Percentiles rank a stretch among this genome's conserved stretches.
Conservation (phyloP, 1,140 invertebrate genomes). For the Monochamus saltuarius region DNA sequence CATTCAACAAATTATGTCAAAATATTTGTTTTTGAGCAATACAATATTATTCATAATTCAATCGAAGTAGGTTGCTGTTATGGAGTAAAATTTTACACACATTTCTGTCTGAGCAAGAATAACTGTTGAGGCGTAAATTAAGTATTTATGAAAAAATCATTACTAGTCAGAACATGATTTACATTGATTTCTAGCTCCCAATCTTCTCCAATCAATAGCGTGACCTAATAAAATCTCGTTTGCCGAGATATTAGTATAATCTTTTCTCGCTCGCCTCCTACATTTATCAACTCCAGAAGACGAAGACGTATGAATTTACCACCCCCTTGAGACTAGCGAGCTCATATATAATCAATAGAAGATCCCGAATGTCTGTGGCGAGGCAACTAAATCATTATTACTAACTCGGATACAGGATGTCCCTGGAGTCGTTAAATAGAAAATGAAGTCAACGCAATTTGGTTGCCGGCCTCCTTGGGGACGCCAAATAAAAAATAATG, state of each 20-base stretch:
- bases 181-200: too few relatives aligned
- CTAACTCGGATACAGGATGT: constrained; percentile 14
- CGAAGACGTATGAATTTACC: constrained; percentile 46
- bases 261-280: constrained; percentile 42
- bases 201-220: constrained; percentile 36
- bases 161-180: too few relatives aligned
- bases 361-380: constrained; percentile 42
- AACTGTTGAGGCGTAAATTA: too few relatives aligned
- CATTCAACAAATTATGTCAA: too few relatives aligned
- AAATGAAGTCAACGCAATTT: neutral
- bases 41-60: too few relatives aligned
- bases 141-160: too few relatives aligned
- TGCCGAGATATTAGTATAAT: constrained; percentile 42
- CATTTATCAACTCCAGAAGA: constrained; percentile 31
- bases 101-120: too few relatives aligned
- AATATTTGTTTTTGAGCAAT: too few relatives aligned
- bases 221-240: constrained; percentile 41
- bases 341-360: constrained; percentile 48
- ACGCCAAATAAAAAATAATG: too few relatives aligned
- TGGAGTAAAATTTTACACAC: too few relatives aligned
- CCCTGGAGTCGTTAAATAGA: neutral
- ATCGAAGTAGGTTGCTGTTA: too few relatives aligned
- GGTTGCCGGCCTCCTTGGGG: too few relatives aligned
- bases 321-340: constrained; percentile 36
- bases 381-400: constrained; percentile 44